A percentile compares a stretch with the other conserved stretches of the same genome.
phyloP scores from a whole-genome alignment of 1,140 invertebrate genomes.

The Papilio xuthus region DNA sequence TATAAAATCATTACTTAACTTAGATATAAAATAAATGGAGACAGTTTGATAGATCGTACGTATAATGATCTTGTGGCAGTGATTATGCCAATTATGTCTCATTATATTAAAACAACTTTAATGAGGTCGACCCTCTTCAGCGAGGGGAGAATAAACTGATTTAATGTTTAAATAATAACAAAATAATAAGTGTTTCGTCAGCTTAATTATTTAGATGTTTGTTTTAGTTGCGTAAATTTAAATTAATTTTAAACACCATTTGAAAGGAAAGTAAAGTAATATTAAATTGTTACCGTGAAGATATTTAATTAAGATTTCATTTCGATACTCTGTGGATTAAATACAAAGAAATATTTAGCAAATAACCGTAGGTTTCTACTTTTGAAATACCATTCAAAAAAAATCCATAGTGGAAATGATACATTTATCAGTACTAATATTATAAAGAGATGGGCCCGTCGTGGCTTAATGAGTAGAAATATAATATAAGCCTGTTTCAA shows the following conservation, averaged over 20 bases:
- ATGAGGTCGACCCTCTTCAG: constrained; percentile 37
- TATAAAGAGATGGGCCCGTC: too few relatives aligned
- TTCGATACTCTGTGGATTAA: too few relatives aligned
- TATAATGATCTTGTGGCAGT: constrained; percentile 24
- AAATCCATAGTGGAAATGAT: too few relatives aligned
- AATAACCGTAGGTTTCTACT: too few relatives aligned
- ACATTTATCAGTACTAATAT: too few relatives aligned
- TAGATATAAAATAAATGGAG: constrained; percentile 23
- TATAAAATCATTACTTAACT: neutral
- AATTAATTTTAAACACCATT: neutral
- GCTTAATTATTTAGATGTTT: constrained; percentile 25
- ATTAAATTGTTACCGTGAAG: neutral
- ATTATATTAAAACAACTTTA: constrained; percentile 40
- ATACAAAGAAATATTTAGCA: too few relatives aligned
- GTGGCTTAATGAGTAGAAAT: too few relatives aligned
- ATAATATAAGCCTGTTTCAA: too few relatives aligned
- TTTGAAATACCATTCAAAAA: too few relatives aligned
- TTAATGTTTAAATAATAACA: constrained; percentile 35
- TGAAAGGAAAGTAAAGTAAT: neutral
- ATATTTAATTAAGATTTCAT: neutral
- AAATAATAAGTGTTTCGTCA: constrained; percentile 25
- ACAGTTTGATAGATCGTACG: constrained; percentile 19
- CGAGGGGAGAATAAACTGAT: constrained; percentile 38
- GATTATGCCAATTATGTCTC: constrained; percentile 37
- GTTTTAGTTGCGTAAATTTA: neutral